Base-by-base conservation (phyloP, 2,888 invertebrate genomes). In the Scaptomyza caliginosa region DNA sequence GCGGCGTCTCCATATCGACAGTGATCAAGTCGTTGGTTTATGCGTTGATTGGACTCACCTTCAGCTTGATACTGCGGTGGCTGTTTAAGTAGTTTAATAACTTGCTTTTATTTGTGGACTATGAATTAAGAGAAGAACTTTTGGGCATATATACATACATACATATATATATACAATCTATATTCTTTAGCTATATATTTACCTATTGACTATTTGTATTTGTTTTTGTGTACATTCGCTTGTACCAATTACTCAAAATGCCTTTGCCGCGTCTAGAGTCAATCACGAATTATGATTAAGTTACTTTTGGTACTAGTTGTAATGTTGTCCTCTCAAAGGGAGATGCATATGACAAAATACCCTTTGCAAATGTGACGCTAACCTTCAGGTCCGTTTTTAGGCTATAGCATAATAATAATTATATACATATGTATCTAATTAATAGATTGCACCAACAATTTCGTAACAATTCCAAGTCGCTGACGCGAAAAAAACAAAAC, bases 31-130 rank as follows among this genome's bases (percentile, higher is more conserved):
- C 86, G 26, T 43, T 89, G 32, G 50, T 88, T 30, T 90, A 82
- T 70, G 88, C 88, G 34, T 58, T 90, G 43, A 49, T 89, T 42
- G 89, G 85, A 16, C 74, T 90, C 39, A 54, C 72, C 45, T 60
- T 86, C 55, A 89, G 89, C 67, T 59, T 90, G 40, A 57, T 88
- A 28, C 57, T 90, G 40, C 90, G 90, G 57, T 90, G 89, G 88
- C 65, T 89, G 19, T 83, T 90, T 49, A 87, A 89, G 72, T 89
- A 89, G 68, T 57, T 71, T 89, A 89, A 67, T 56, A 69, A 52
- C 67, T 51, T 48, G 54, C 50, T 54, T 68, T 59, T 36, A 57
- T 54, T 39, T 66, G 50, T 70, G 67, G 69, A 72, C 19, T 24
- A 45, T 5, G 8, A 52, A 36, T 67, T 74, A 78, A 74, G 69